phyloP scores from a whole-genome alignment of 2,113 vertebrate species.

The Apus apus region DNA sequence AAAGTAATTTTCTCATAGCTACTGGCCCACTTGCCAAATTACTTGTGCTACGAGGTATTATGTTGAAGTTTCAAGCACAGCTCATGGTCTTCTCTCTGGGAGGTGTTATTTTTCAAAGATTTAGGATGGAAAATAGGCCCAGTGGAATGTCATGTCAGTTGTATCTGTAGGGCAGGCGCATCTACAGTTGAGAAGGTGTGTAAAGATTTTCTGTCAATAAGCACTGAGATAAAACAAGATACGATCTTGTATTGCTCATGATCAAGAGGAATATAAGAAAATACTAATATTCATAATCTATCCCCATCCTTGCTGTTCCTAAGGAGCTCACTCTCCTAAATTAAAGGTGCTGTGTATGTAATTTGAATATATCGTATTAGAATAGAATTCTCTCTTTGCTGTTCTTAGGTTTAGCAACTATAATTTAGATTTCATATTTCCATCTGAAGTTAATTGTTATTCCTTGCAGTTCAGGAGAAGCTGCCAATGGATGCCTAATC shows the following conservation, averaged over 20 bases:
- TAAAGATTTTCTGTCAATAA: not conserved
- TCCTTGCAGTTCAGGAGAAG: slow-evolving; percentile 22
- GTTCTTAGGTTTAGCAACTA: slow-evolving; percentile 20
- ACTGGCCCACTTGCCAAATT: not conserved
- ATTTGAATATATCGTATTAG: slow-evolving; percentile 22
- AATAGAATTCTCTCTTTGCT: slow-evolving; percentile 26
- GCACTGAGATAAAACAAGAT: not conserved
- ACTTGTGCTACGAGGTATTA: not conserved
- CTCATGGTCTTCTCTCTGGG: not conserved
- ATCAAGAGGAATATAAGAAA: not conserved
- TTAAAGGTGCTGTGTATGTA: not conserved
- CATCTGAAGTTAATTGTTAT: slow-evolving; percentile 48
- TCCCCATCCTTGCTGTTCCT: not conserved
- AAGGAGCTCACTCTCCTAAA: not conserved
- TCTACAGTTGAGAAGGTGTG: not conserved
- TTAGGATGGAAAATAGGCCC: not conserved
- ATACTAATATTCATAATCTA: not conserved
- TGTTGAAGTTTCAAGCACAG: not conserved
- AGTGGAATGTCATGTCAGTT: rapidly evolving
- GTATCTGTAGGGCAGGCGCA: not conserved
- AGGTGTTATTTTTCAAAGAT: not conserved
- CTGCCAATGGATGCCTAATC: slow-evolving; percentile 22
- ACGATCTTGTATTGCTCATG: not conserved
- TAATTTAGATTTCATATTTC: slow-evolving; percentile 55
- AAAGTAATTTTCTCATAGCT: not conserved